Evolutionary conservation across 1,140 invertebrate genomes (phyloP), one percentile per base, ranked within the genome.

Genomic region (Heliconius nattereri): DNA sequence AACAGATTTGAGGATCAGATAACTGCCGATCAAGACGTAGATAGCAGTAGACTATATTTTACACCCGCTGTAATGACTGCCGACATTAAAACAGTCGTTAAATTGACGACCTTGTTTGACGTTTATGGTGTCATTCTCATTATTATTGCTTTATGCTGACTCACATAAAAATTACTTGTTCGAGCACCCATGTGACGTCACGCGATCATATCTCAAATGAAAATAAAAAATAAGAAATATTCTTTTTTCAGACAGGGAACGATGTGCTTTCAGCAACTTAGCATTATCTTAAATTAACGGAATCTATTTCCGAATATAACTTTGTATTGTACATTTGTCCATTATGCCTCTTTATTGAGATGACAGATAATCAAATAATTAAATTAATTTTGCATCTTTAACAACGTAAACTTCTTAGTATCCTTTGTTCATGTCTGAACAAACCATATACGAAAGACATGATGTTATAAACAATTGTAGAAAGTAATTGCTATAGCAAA

Each of bases 71-170:
- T 78, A 73, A 78, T 40, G 77, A 78, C 71, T 78, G 5, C 32
- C 16, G 23, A 60, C 78, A 72, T 71, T 87, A 85, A 87, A 85
- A 82, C 71, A 20, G 54, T 84, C 78, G 78, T 87, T 76, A 84
- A 85, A 85, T 78, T 49, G 19, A 60, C 71, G 71, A 52, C 52
- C 71, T 60, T 72, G 70, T 70, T 79, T 83, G 35, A 77, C 66
- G 73, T 82, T 83, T 81, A 82, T 72, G 35, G 70, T 81, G 35
- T 81, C 76, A 74, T 80, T 81, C 54, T 81, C 76, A 76, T 80
- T 80, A 83, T 78, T 71, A 82, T 81, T 75, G 73, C 78, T 71
- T 66, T 66, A 66, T 66, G 60, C 60, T 66, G 60, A 66, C 60
- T 66, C 60, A 29, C 60, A 66, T 29, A 66, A 29, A 66, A 29